Evolutionary conservation across 30 jellyfish, hydroid and myxozoan species (phyloP).

Genomic region (Aurelia coerulea): DNA sequence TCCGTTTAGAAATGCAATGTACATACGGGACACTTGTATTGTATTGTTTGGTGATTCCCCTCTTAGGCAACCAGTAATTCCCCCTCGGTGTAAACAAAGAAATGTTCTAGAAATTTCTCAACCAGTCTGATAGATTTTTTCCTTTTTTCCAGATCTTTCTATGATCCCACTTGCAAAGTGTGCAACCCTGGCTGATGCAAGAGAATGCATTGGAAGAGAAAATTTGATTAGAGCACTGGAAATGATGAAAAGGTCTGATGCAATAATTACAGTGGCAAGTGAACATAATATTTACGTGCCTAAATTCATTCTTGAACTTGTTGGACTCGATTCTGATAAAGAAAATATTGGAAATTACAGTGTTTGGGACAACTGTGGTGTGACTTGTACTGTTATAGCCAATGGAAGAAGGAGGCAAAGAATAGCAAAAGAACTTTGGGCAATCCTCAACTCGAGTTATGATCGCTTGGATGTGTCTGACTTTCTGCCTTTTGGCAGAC

Average conservation of each 20-base stretch:
- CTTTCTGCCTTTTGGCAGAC: constrained; percentile 76
- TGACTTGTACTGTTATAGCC: constrained; percentile 67
- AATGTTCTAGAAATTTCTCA: constrained; percentile 1
- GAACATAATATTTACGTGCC: constrained; percentile 50
- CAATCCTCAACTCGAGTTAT: constrained; percentile 62
- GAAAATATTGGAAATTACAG: constrained; percentile 34
- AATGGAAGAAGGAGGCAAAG: constrained; percentile 66
- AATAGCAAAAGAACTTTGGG: constrained; percentile 85
- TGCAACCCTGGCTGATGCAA: constrained; percentile 69
- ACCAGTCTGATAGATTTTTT: background rate
- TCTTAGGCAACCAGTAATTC: background rate
- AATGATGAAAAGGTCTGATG: constrained; percentile 73
- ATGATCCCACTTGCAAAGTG: constrained; percentile 60
- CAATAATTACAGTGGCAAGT: constrained; percentile 65
- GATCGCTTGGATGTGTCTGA: constrained; percentile 78
- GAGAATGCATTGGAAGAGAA: constrained; percentile 44
- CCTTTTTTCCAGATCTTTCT: constrained; percentile 69
- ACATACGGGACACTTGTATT: too few species aligned
- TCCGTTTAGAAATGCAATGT: too few species aligned
- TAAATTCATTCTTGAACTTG: constrained; percentile 48
- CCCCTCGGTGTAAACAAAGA: constrained; percentile 7
- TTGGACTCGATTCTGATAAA: constrained; percentile 47
- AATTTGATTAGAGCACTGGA: constrained; percentile 50
- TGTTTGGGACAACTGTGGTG: constrained; percentile 83
- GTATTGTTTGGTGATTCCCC: too few species aligned